These are phyloP conservation scores for Lobophora halterata DNA, from an alignment of 2,888 invertebrate genomes.

Conservation along the genomic window DNA sequence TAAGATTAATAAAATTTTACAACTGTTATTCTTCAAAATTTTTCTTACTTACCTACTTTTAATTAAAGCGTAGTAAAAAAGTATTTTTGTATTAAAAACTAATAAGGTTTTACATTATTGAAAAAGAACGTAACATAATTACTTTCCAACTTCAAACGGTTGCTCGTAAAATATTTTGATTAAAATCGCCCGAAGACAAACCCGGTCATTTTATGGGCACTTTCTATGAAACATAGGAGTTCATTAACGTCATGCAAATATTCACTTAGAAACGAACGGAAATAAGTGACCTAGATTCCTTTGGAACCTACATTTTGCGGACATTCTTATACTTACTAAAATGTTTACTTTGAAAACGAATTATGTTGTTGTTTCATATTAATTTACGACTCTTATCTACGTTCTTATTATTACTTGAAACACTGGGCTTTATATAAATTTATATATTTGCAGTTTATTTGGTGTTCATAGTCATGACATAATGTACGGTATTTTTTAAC, in stretches of 20 bases:
- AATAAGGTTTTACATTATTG: slow-evolving; percentile 29
- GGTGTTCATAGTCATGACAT: too few species aligned
- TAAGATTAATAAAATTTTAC: too few species aligned
- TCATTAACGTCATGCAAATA: slow-evolving; percentile 69
- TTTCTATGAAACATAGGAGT: slow-evolving; percentile 46
- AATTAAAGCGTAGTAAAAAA: slow-evolving; percentile 18
- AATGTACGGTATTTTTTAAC: too few species aligned
- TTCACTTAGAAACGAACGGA: slow-evolving; percentile 60
- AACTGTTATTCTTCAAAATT: too few species aligned
- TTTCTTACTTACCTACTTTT: too few species aligned
- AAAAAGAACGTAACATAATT: slow-evolving; percentile 31
- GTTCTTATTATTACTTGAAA: too few species aligned
- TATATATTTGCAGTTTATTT: too few species aligned
- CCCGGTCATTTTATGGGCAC: slow-evolving; percentile 55
- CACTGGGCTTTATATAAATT: too few species aligned
- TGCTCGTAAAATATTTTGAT: slow-evolving; percentile 51
- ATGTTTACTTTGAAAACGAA: too few species aligned
- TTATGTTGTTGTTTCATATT: too few species aligned
- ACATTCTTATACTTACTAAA: too few species aligned
- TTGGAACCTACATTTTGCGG: slow-evolving; percentile 22
- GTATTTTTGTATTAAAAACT: slow-evolving; percentile 21
- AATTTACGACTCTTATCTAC: too few species aligned
- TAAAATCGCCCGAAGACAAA: slow-evolving; percentile 55
- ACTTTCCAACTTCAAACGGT: slow-evolving; percentile 35
- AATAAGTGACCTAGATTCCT: slow-evolving; percentile 54